Evolutionary conservation across 2,797 vertebrate genomes (phyloP), one percentile per base, ranked within the genome.

Genomic region (Eutrigla gurnardus): DNA sequence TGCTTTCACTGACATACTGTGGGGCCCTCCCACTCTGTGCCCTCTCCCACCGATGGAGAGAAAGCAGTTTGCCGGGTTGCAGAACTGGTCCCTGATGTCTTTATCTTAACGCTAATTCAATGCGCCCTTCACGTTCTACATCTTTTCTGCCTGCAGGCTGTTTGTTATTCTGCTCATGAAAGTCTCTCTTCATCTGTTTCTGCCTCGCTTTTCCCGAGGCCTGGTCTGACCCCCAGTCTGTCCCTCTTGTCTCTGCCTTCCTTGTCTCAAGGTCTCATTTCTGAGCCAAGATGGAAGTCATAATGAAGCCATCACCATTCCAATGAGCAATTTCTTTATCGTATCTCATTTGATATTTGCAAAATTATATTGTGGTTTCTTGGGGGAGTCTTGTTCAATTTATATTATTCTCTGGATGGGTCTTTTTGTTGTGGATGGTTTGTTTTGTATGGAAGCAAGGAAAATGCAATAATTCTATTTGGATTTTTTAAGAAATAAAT

Each of bases 111-210:
- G 77, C 72, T 88, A 81, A 85, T 88, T 89, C 75, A 69, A 72
- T 70, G 67, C 39, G 71, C 74, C 89, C 86, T 86, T 92, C 89
- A 86, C 76, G 3, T 86, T 80, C 65, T 66, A 65, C 67, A 71
- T 78, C 66, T 71, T 81, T 82, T 78, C 67, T 54, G 83, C 66
- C 75, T 78, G n/a, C 55, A 2, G 62, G 76, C 83, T 88, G 55
- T 86, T 93, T 89, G 80, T 77, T 86, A 90, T 92, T 90, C 89
- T 14, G 33, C 73, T 86, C 82, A 66, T 82, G 82, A 14, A 52
- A 65, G 65, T 75, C 70, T 70, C 60, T 80, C 77, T 52, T 78
- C 65, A 81, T 84, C 82, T 73, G 54, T 77, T 82, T 75, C 67
- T 42, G 66, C 43, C 74, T 67, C 61, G 66, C 63, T 57, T 66